Base-by-base conservation (phyloP, 2,113 vertebrate species). In the Pyxicephalus adspersus region DNA sequence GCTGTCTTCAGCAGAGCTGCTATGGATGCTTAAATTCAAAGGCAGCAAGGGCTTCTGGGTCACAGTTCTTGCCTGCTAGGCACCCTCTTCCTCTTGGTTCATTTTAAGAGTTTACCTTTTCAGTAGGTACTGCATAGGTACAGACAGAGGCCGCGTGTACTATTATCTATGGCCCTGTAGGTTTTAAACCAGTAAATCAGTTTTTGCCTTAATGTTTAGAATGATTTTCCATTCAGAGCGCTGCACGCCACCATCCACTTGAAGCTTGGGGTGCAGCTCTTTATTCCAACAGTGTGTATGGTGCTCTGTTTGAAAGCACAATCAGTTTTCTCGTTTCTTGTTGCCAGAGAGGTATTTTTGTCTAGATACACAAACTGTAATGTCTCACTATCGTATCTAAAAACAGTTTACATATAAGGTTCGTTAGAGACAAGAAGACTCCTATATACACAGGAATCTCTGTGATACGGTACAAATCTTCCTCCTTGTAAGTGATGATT, bases 151-250 rank as follows among this genome's bases (percentile, higher is more conserved):
- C 45, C 54, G 61, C 61, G 23, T 77, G 34, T 55, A 31, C 60
- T 26, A 63, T 71, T 26, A 52, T 34, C 54, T 15, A 9, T 20
- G 51, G 63, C 18, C 25, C 63, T 34, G 50, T 34, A 66, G 26
- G 64, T 51, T 78, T 65, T 61, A 38, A 65, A 78, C 38, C 60
- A 3, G 25, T 77, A 55, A 18, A 55, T 78, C 76, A 25, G 38
- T 66, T 38, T 67, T 78, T 78, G 76, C 76, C 76, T 78, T 78
- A 78, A 67, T 18, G 54, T 52, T 51, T 65, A 34, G n/a, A 38
- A 38, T 67, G 50, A n/a, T 77, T 77, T 34, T 57, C 76, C 63
- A 52, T 52, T 65, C 61, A 34, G 64, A 78, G 52, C 29, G 63
- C 63, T 66, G 63, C 64, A 19, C 34, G 29, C 51, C 22, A 28